Percentiles rank a stretch among this genome's conserved stretches.
These are phyloP conservation scores for Conops quadrifasciatus DNA, from an alignment of 2,888 invertebrate species.

Conservation along the genomic window DNA sequence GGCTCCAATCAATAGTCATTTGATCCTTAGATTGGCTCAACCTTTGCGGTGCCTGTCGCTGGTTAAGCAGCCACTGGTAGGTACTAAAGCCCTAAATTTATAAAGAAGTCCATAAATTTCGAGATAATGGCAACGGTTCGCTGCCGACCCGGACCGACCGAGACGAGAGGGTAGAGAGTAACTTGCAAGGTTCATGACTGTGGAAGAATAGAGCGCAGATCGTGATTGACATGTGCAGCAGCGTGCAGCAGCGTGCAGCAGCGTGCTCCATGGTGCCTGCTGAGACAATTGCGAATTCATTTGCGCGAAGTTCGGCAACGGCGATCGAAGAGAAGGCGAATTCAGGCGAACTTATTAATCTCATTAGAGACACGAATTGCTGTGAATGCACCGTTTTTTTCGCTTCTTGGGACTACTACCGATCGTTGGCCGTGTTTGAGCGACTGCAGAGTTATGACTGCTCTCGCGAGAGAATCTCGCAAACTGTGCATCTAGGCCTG, in stretches of 20 bases:
- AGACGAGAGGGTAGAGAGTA: conserved; percentile 13
- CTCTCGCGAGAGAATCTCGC: too few species aligned
- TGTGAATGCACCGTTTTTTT: too few species aligned
- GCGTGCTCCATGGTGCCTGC: not conserved
- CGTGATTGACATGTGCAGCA: conserved; percentile 49
- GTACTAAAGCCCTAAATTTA: conserved; percentile 48
- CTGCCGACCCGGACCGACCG: not conserved
- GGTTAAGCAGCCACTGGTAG: conserved; percentile 45
- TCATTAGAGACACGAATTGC: too few species aligned
- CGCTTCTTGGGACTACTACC: too few species aligned
- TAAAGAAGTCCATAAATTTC: conserved; percentile 48
- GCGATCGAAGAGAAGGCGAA: too few species aligned
- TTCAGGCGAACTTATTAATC: too few species aligned
- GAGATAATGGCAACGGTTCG: conserved; percentile 46
- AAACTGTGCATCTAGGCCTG: too few species aligned
- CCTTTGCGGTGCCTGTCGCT: too few species aligned
- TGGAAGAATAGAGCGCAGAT: conserved; percentile 48
- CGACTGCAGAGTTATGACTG: too few species aligned
- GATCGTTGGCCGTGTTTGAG: too few species aligned
- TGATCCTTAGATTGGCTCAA: conserved; percentile 10
- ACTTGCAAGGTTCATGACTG: conserved; percentile 24
- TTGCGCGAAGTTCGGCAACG: too few species aligned
- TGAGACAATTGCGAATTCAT: too few species aligned
- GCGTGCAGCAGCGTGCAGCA: not conserved
- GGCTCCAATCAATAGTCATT: conserved; percentile 21